Percentiles rank a stretch among this genome's conserved stretches.
phyloP scores from a whole-genome alignment of 2,113 vertebrate species.

The Sakesphorus luctuosus region DNA sequence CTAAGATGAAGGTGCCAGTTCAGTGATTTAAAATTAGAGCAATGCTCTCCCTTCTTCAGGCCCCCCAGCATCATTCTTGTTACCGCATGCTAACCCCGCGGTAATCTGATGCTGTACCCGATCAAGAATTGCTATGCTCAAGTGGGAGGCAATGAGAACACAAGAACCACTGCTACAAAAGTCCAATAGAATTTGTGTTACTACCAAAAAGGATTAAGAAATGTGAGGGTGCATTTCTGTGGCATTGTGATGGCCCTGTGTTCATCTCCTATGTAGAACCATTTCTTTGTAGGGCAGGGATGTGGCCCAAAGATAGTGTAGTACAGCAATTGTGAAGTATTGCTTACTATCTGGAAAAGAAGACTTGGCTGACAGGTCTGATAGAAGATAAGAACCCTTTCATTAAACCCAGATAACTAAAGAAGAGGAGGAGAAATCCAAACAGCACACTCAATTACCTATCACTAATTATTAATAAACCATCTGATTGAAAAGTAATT shows the following conservation, averaged over 20 bases:
- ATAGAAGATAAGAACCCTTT: not conserved
- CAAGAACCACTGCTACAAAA: not conserved
- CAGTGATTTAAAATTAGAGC: constrained; percentile 41
- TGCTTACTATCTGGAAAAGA: not conserved
- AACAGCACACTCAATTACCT: not conserved
- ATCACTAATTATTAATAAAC: not conserved
- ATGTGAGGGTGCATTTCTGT: not conserved
- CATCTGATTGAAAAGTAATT: not conserved
- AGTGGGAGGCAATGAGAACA: constrained; percentile 50
- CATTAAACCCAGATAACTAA: not conserved
- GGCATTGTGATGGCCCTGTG: fast-evolving
- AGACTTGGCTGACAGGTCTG: not conserved
- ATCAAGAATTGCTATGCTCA: not conserved
- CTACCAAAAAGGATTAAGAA: not conserved
- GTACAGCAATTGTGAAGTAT: not conserved
- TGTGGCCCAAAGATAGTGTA: not conserved
- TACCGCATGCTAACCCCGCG: constrained; percentile 39
- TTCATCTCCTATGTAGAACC: not conserved
- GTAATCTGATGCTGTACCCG: constrained; percentile 35
- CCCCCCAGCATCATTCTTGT: constrained; percentile 15
- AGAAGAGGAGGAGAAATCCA: not conserved
- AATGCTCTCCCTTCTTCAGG: constrained; percentile 28
- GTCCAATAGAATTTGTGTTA: not conserved
- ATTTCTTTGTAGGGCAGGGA: not conserved
- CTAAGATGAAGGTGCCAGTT: constrained; percentile 18